Base-by-base conservation (phyloP, 2,888 invertebrate genomes). In the Meiosimyza decipiens region DNA sequence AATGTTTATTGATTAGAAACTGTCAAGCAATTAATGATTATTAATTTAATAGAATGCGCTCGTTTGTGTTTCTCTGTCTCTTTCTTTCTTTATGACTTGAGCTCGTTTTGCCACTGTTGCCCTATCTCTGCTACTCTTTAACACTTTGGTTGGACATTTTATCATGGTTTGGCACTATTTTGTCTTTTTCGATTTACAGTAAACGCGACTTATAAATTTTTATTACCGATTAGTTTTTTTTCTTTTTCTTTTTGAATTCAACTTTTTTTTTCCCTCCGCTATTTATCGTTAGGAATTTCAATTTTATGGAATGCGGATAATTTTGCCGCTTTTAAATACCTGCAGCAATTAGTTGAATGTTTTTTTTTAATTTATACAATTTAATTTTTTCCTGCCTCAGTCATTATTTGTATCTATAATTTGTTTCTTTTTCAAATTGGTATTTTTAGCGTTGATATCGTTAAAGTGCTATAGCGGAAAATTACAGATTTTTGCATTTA, bases 291-390 rank as follows among this genome's bases (percentile, higher is more conserved):
- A 22, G 40, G 62, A 28, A 22, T 62, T 67, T 64, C 15, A 59
- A 65, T 57, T 7, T n/a, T 18, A 18, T 52, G 66, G 66, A 71
- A 66, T 71, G 81, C 78, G 81, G 78, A 79, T 81, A 80, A 81
- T 82, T 83, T 78, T 40, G 80, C 77, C 73, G 79, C 76, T 80
- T 81, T 79, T 73, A 78, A 79, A 81, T 79, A 12, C 16, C 52
- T 66, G 65, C 33, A 40, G n/a, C 16, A 33, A 15, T 54, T 28
- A 4, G 16, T n/a, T 57, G 15, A 28, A 6, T 12, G 6, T 15
- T 11, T 22, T 55, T 55, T 55, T 55, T 15, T 6, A 57, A 28
- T n/a, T 57, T 57, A 57, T 40, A 9, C 40, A 40, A 40, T 9
- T 40, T 40, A 9, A 40, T 9, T 40, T 40, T 40, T 40, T 40